These are phyloP conservation scores for Desoria tigrina DNA, from an alignment of 2,888 invertebrate species.

Conservation along the genomic window DNA sequence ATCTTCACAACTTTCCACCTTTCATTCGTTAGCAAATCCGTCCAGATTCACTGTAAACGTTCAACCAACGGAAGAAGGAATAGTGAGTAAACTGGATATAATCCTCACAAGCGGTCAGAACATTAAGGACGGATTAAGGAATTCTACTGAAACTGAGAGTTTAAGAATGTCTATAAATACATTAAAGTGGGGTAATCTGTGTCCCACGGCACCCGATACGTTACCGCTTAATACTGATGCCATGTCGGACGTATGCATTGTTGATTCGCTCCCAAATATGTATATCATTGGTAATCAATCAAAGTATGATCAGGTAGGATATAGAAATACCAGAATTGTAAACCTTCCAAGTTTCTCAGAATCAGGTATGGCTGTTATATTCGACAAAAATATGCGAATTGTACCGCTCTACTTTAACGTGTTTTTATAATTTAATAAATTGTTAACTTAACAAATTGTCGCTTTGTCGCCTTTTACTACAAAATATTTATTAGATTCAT, in stretches of 20 bases:
- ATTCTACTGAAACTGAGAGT: slow-evolving; percentile 70
- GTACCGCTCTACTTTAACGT: too few species aligned
- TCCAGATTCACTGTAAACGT: slow-evolving; percentile 25
- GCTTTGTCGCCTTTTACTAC: too few species aligned
- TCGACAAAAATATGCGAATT: slow-evolving; percentile 38
- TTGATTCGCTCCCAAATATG: slow-evolving; percentile 40
- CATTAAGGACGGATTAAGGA: slow-evolving; percentile 72
- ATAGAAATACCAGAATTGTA: slow-evolving; percentile 43
- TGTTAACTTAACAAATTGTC: too few species aligned
- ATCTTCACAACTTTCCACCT: slow-evolving; percentile 34
- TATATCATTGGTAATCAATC: slow-evolving; percentile 47
- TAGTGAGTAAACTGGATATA: too few species aligned
- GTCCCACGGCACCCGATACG: slow-evolving; percentile 93
- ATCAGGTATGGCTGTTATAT: slow-evolving; percentile 36
- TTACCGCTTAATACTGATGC: slow-evolving; percentile 58
- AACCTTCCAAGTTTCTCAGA: slow-evolving; percentile 43
- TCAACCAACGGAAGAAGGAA: too few species aligned
- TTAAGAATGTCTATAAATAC: slow-evolving; percentile 69
- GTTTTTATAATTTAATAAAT: too few species aligned
- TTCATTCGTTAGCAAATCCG: slow-evolving; percentile 44
- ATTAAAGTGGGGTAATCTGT: slow-evolving; percentile 82
- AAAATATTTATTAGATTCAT: too few species aligned
- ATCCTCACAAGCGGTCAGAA: slow-evolving; percentile 75
- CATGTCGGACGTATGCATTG: slow-evolving; percentile 39
- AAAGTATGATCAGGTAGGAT: slow-evolving; percentile 32